A percentile compares a stretch with the other conserved stretches of the same genome.
Evolutionary conservation across 2,888 invertebrate genomes (phyloP).

Genomic region (Osmoderma eremita): DNA sequence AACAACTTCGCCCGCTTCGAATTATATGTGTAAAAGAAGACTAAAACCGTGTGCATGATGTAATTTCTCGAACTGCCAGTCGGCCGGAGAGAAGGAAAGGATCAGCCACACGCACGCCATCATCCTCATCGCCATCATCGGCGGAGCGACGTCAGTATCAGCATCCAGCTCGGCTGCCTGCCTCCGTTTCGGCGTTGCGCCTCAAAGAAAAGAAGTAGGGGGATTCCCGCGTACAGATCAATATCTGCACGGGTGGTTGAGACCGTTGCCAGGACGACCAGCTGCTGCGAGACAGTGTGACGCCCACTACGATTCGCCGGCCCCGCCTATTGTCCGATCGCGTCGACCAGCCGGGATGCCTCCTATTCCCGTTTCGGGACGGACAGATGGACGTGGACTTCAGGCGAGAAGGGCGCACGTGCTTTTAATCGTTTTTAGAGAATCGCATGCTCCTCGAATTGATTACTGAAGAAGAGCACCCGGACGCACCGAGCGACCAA

Average conservation of each 20-base stretch:
- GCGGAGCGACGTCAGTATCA: constrained; percentile 19
- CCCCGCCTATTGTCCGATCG: constrained; percentile 51
- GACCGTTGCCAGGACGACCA: constrained; percentile 69
- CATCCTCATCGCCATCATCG: constrained; percentile 20
- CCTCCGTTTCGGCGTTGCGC: neutral
- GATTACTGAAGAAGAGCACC: constrained; percentile 15
- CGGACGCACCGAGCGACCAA: neutral
- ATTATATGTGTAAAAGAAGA: constrained; percentile 56
- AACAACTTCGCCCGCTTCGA: constrained; percentile 54
- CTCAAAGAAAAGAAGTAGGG: constrained; percentile 44
- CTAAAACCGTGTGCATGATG: constrained; percentile 56
- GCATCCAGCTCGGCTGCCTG: constrained; percentile 7
- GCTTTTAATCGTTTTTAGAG: constrained; percentile 21
- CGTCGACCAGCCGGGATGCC: constrained; percentile 32
- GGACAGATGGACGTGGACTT: neutral
- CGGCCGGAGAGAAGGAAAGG: constrained; percentile 1
- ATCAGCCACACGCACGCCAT: constrained; percentile 14
- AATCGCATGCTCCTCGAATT: constrained; percentile 22
- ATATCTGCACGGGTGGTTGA: constrained; percentile 61
- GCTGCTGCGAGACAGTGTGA: constrained; percentile 72
- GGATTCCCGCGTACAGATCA: constrained; percentile 61
- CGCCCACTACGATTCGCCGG: constrained; percentile 67
- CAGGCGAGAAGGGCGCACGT: constrained; percentile 6
- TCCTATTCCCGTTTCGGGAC: constrained; percentile 24
- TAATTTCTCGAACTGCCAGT: constrained; percentile 53